Conservation (phyloP, 1,140 invertebrate genomes). For the Drosophila gunungcola region DNA sequence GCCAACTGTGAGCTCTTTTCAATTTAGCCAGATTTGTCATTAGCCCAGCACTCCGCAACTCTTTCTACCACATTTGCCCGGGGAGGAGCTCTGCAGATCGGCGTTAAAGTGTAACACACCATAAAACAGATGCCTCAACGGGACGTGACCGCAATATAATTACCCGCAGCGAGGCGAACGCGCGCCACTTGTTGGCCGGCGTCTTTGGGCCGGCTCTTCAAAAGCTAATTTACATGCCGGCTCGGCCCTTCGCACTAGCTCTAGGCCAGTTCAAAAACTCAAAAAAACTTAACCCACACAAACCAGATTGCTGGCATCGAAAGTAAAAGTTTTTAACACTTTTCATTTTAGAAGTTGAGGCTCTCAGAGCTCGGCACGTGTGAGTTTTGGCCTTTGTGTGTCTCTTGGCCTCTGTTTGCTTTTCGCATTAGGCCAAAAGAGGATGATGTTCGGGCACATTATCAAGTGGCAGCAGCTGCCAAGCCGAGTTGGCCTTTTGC, state of each 20-base stretch:
- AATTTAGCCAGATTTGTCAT: conserved; percentile 28
- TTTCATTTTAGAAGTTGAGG: conserved; percentile 77
- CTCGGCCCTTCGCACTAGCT: conserved; percentile 25
- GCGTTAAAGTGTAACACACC: conserved; percentile 79
- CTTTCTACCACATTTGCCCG: neutral
- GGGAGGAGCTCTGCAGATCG: conserved; percentile 43
- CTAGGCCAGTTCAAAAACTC: conserved; percentile 27
- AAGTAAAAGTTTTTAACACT: conserved; percentile 71
- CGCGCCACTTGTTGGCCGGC: conserved; percentile 68
- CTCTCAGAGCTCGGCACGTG: conserved; percentile 15
- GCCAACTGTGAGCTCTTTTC: conserved; percentile 22
- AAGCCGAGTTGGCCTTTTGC: conserved; percentile 42
- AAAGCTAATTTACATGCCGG: conserved; percentile 73
- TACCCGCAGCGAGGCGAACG: conserved; percentile 62
- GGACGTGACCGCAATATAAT: conserved; percentile 84
- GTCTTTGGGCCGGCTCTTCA: conserved; percentile 58
- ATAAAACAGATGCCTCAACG: conserved; percentile 75
- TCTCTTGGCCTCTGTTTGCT: conserved; percentile 63
- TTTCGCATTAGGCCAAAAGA: conserved; percentile 70
- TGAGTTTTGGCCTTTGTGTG: conserved; percentile 21
- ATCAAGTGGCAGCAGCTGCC: conserved; percentile 61
- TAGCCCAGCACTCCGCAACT: conserved; percentile 11
- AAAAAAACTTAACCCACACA: conserved; percentile 1
- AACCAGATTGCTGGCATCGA: conserved; percentile 12
- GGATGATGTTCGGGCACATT: conserved; percentile 55